Evolutionary conservation across 2,113 vertebrate genomes (phyloP).

Genomic region (Salvator merianae): DNA sequence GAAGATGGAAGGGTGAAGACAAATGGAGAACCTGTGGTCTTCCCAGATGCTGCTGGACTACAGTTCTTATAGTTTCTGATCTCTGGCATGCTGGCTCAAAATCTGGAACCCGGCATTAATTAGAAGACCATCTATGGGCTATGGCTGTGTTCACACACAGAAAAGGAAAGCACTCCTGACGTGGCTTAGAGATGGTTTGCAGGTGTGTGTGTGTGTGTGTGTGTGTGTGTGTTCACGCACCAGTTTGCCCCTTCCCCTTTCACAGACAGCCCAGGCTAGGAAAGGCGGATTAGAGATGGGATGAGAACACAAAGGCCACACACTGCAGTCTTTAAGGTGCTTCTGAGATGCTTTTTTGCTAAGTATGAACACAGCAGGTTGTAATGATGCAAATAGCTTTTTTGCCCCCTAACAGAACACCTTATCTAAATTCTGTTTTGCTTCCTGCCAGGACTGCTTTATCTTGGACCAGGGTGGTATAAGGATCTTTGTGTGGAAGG

Average conservation of each 20-base stretch:
- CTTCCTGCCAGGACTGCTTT: slow-evolving; percentile 81
- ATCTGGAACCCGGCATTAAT: background rate
- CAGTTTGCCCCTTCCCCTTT: too few relatives aligned
- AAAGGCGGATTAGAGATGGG: too few relatives aligned
- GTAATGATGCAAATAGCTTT: background rate
- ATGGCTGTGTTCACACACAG: too few relatives aligned
- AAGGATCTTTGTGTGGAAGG: slow-evolving; percentile 87
- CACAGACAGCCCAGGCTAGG: too few relatives aligned
- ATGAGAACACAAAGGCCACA: too few relatives aligned
- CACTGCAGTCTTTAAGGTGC: too few relatives aligned
- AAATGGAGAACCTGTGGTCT: background rate
- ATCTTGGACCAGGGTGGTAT: slow-evolving; percentile 86
- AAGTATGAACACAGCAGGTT: too few relatives aligned
- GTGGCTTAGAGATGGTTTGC: too few relatives aligned
- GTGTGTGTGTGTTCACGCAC: too few relatives aligned
- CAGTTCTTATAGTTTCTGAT: background rate
- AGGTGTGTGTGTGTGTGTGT: too few relatives aligned
- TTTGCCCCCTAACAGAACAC: background rate
- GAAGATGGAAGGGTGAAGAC: background rate
- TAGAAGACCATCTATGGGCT: background rate
- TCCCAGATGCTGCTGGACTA: background rate
- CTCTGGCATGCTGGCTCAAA: background rate
- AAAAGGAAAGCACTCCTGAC: too few relatives aligned
- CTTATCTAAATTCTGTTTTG: background rate
- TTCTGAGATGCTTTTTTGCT: too few relatives aligned